Conservation (phyloP, 53 echinoderm and acorn worm genomes). For the Temnopleurus reevesii region DNA sequence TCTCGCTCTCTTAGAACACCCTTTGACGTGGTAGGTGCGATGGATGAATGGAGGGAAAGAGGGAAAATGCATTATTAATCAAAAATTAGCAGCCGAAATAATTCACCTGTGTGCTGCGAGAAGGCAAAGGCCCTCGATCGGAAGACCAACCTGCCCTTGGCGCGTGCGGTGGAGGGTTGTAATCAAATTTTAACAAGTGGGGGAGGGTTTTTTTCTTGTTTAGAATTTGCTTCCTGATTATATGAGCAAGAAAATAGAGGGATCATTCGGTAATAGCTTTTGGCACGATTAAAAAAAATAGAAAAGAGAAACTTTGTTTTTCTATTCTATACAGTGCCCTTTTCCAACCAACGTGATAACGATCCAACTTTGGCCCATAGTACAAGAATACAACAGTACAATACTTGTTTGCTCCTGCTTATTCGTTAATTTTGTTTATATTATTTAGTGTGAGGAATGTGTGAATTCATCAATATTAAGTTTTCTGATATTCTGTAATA, state of each 20-base stretch:
- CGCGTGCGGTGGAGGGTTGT: background rate
- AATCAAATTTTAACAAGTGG: slow-evolving; percentile 34
- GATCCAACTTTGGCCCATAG: too few species aligned
- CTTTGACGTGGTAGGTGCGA: background rate
- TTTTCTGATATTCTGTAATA: too few species aligned
- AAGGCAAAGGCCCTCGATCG: background rate
- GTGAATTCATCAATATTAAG: too few species aligned
- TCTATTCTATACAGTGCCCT: too few species aligned
- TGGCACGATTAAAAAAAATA: background rate
- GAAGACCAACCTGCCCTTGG: background rate
- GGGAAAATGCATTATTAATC: slow-evolving; percentile 48
- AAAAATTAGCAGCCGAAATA: slow-evolving; percentile 45
- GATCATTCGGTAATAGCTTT: background rate
- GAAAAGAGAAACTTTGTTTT: too few species aligned
- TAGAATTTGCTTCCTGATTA: background rate
- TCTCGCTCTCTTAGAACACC: background rate
- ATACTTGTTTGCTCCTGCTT: too few species aligned
- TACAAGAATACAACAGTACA: too few species aligned
- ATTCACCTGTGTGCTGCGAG: slow-evolving; percentile 45
- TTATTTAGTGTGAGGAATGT: too few species aligned
- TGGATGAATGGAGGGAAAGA: background rate
- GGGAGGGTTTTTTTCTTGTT: background rate
- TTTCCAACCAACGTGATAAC: too few species aligned
- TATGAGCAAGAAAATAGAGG: background rate
- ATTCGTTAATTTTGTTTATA: too few species aligned